Conservation (phyloP, 2,888 invertebrate species). For the Geotrupes spiniger region DNA sequence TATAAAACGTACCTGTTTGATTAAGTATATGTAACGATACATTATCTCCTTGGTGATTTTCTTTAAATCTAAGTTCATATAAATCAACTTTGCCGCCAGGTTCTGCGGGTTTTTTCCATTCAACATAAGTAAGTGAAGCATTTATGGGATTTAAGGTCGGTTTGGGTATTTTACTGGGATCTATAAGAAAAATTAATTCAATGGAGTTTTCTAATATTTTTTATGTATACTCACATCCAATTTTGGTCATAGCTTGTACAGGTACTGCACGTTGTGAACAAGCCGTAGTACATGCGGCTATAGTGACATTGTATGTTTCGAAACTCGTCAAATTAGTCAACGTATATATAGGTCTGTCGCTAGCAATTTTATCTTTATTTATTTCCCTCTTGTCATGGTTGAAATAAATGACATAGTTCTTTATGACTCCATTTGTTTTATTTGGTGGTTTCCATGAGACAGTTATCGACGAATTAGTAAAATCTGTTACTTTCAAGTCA, state of each 20-base stretch:
- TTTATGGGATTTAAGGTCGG: slow-evolving; percentile 50
- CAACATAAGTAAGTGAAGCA: slow-evolving; percentile 49
- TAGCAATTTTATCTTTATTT: background rate
- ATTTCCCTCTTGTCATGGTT: slow-evolving; percentile 3
- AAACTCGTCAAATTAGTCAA: slow-evolving; percentile 56
- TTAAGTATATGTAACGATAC: slow-evolving; percentile 30
- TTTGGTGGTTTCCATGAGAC: slow-evolving; percentile 70
- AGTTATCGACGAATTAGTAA: slow-evolving; percentile 62
- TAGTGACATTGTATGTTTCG: slow-evolving; percentile 65
- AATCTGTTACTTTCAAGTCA: slow-evolving; percentile 57
- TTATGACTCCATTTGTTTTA: slow-evolving; percentile 70
- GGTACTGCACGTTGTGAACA: slow-evolving; percentile 57
- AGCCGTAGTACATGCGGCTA: slow-evolving; percentile 68
- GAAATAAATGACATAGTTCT: slow-evolving; percentile 55
- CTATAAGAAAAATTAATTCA: slow-evolving; percentile 21
- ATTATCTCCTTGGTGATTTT: slow-evolving; percentile 31
- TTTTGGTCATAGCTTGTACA: slow-evolving; percentile 42
- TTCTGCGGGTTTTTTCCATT: slow-evolving; percentile 51
- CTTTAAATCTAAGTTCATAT: slow-evolving; percentile 53
- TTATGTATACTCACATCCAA: slow-evolving; percentile 50
- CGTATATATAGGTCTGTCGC: slow-evolving; percentile 4
- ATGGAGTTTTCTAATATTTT: background rate
- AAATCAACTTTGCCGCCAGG: slow-evolving; percentile 52
- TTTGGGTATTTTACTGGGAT: slow-evolving; percentile 38
- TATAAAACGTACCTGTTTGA: slow-evolving; percentile 29